Base-by-base conservation (phyloP, 2,797 vertebrate species). In the Oreochromis mossambicus region DNA sequence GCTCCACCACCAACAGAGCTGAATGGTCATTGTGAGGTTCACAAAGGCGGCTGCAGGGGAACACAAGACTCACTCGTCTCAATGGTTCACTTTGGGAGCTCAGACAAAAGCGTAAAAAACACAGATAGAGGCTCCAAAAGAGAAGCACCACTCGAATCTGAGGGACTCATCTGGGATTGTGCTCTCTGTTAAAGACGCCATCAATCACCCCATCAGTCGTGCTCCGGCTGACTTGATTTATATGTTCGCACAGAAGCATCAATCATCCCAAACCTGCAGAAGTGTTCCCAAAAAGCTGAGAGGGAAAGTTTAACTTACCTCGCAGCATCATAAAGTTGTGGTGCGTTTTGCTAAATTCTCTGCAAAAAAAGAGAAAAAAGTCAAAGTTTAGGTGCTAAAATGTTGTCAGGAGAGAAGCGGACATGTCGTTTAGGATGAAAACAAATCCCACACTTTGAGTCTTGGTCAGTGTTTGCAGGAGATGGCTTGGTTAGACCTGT, bases 11-110 rank as follows among this genome's bases (percentile, higher is more conserved):
- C 89, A 91, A 93, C 92, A 89, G 92, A 94, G 93, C 94, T 94
- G 86, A 95, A 93, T 87, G 91, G 79, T 94, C 91, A 95, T 94
- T 96, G 95, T 96, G 92, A 91, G 83, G 82, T 81, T 81, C 86
- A 96, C 94, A 96, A 95, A 94, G 90, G 89, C 86, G 85, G 79
- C 87, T 54, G 81, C 83, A 88, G 92, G 73, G 80, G 87, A 92
- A 93, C 91, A 93, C 90, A 87, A 79, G 91, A 86, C 93, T 92
- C 94, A 86, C 90, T 93, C 89, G 88, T 94, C 94, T 94, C 95
- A 93, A 91, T 94, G 91, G 87, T 93, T 92, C 92, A 91, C 94
- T 95, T 91, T 88, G 52, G 90, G 76, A 21, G 46, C n/a, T 26
- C 81, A 86, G 87, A 95, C 94, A 96, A 96, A 95, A 78, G 89